Conservation (phyloP, 1,140 invertebrate genomes). For the Drosophila miranda region DNA sequence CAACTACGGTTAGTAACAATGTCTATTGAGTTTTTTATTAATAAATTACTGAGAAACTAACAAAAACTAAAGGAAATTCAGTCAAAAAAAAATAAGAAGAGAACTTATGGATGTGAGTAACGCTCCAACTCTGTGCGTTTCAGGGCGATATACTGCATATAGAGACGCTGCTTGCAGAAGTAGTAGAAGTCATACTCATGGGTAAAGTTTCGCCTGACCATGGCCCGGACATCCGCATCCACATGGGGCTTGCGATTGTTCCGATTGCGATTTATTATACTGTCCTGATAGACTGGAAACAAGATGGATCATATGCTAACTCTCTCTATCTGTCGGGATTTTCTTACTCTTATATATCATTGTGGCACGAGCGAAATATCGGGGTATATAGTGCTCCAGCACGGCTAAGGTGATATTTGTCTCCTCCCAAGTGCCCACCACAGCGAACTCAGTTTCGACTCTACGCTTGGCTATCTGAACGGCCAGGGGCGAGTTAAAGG, state of each 20-base stretch:
- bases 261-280: conserved; percentile 63
- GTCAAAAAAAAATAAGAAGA: conserved; percentile 4
- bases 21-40: conserved; percentile 83
- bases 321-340: too few species aligned
- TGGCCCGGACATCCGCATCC: conserved; percentile 90
- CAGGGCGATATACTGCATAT: conserved; percentile 89
- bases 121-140: conserved; percentile 48
- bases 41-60: conserved; percentile 67
- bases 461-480: conserved; percentile 91
- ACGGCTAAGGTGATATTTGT: conserved; percentile 92
- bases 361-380: conserved; percentile 90
- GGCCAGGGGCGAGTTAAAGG: conserved; percentile 91
- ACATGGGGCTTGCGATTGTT: conserved; percentile 83
- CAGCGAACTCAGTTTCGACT: conserved; percentile 92
- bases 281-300: conserved; percentile 83
- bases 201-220: conserved; percentile 92
- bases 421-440: conserved; percentile 93
- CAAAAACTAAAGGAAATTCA: conserved; percentile 19
- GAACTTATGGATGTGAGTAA: not conserved
- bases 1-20: conserved; percentile 41
- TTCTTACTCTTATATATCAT: conserved; percentile 61
- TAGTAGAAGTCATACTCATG: conserved; percentile 95
- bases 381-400: conserved; percentile 91
- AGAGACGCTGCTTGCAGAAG: conserved; percentile 92
- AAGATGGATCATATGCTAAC: conserved; percentile 84